Evolutionary conservation across 2,888 invertebrate species (phyloP), one percentile per base, ranked within the genome.

Genomic region (Lasioglossum pauxillum): DNA sequence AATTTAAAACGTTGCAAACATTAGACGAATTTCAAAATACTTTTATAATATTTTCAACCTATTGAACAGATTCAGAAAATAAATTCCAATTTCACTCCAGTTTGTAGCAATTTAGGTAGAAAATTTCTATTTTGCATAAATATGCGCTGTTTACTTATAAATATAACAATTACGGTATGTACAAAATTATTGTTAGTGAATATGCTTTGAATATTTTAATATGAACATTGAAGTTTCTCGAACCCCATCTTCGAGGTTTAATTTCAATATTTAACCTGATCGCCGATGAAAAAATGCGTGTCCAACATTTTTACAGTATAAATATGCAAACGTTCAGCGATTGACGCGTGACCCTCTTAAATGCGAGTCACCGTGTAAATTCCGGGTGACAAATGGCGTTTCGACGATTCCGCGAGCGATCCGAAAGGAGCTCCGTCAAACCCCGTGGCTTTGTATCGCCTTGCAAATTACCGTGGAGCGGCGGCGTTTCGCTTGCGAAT

Each of bases 401-500:
- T 8, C 38, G 53, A 5, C 19, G 35, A 23, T 27, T 49, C 7
- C 14, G n/a, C 16, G 35, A 53, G 27, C 38, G 49, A 38, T 69
- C 19, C 23, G 16, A 19, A 46, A 10, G 19, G 27, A 64, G 44
- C n/a, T 41, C 49, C 44, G 27, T 53, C 35, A 19, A 53, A 35
- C 67, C 10, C 35, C 67, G 67, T 67, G 75, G 60, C 71, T 80
- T 73, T 41, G n/a, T 35, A 57, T 75, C 69, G n/a, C 41, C 71
- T 46, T n/a, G 27, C 71, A 82, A 64, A 78, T 75, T 44, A 49
- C 38, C 38, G 35, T 16, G 60, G 72, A 35, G 67, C 49, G 16
- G 67, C 49, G 16, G 41, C 35, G 35, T 75, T 75, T 41, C 49
- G n/a, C 41, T 53, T 78, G 49, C 27, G 82, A 78, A 75, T 71